Evolutionary conservation across 2,888 invertebrate genomes (phyloP), one percentile per base, ranked within the genome.

Genomic region (Strigamia transsilvanica): DNA sequence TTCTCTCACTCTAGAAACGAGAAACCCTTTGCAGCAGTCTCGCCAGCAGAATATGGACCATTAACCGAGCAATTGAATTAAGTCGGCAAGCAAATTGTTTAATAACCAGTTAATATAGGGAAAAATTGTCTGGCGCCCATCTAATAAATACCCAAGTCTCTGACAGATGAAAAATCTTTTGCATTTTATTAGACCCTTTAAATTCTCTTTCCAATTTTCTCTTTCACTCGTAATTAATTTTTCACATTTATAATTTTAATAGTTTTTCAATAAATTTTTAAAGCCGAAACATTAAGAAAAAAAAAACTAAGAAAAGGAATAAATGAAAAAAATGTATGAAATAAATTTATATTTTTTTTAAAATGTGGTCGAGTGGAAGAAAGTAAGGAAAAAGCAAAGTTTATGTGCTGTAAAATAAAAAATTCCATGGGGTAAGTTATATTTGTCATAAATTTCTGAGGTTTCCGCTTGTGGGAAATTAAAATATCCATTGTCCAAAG

Each of bases 11-110:
- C 46, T 46, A 23, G 21, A 21, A 66, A 66, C 61, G 61, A 18
- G 61, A 66, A 66, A 66, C 61, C 61, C 61, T 66, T 66, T 66
- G 61, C 61, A 66, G 61, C 61, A 66, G 61, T 66, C 61, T 66
- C 61, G 61, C 61, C 61, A 66, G 61, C 61, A 23, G 61, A 66
- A 66, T 66, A 66, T 66, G 61, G 61, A 66, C 61, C 61, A 66
- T 66, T 66, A 66, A 66, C 61, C 61, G 61, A 66, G 61, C 61
- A 66, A 66, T 66, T 66, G 61, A 66, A 66, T 66, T 66, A 66
- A 66, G 61, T 66, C 61, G 61, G 61, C 61, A 66, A 66, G 61
- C 61, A 66, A 66, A 66, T 66, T 66, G 61, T 66, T 66, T 66
- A 66, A 66, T 66, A 66, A 66, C 61, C 61, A 66, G 61, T 66